A percentile compares a stretch with the other conserved stretches of the same genome.
Evolutionary conservation across 1,140 invertebrate species (phyloP).

Genomic region (Glomeris maerens): DNA sequence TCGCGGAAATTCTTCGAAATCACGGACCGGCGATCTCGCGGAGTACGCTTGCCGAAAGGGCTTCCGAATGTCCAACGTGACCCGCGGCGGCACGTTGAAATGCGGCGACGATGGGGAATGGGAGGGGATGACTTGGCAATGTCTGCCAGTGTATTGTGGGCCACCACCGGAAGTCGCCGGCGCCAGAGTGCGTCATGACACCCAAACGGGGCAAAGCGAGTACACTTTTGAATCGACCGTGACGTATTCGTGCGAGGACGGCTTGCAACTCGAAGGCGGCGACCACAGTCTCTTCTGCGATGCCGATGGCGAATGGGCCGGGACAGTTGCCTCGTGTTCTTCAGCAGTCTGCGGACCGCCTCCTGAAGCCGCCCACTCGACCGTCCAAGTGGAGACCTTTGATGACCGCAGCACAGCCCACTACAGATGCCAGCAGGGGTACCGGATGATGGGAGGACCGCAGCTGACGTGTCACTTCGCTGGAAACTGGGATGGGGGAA

Average conservation of each 20-base stretch:
- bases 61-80: too few relatives aligned
- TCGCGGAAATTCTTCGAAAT: too few relatives aligned
- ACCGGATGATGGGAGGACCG: constrained; percentile 14
- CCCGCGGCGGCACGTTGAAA: not conserved
- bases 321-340: constrained; percentile 21
- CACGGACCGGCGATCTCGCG: too few relatives aligned
- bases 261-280: constrained; percentile 24
- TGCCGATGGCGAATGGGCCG: constrained; percentile 23
- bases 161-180: constrained; percentile 12
- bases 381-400: constrained; percentile 7
- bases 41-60: too few relatives aligned
- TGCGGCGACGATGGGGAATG: constrained; percentile 9
- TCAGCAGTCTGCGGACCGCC: constrained; percentile 16
- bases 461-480: constrained; percentile 3
- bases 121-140: constrained; percentile 16
- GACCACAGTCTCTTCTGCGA: constrained; percentile 9
- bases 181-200: constrained; percentile 6
- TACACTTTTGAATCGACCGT: not conserved
- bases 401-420: constrained; percentile 13
- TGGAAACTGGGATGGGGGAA: constrained; percentile 7
- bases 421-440: constrained; percentile 17
- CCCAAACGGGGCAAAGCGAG: not conserved
- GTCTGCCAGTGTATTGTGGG: constrained; percentile 17
- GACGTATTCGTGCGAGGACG: constrained; percentile 19
- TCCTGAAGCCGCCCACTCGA: constrained; percentile 12